Evolutionary conservation across 2,113 vertebrate genomes (phyloP).

Genomic region (Mustela nigripes): DNA sequence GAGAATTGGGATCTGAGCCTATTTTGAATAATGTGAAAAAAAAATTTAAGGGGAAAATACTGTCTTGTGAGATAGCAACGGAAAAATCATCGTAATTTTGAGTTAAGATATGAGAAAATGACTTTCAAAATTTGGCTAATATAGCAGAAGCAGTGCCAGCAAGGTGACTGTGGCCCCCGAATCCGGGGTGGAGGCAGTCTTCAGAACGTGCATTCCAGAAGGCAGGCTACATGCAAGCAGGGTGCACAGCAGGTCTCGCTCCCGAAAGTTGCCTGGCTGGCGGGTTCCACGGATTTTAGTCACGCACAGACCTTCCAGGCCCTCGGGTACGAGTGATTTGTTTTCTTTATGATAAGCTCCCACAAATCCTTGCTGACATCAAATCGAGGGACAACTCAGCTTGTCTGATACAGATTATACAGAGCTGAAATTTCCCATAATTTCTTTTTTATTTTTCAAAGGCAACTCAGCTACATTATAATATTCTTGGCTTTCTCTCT

Average conservation of each 20-base stretch:
- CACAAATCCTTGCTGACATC: slow-evolving; percentile 40
- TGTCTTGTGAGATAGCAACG: neutral
- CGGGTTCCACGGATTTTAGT: neutral
- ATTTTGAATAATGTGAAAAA: neutral
- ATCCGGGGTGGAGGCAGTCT: neutral
- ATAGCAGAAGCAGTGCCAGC: neutral
- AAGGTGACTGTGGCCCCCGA: neutral
- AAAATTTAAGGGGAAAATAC: neutral
- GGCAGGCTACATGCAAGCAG: neutral
- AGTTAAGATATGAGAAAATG: neutral
- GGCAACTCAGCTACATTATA: neutral
- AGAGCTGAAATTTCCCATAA: slow-evolving; percentile 57
- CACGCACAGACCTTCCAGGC: slow-evolving; percentile 11
- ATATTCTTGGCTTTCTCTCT: neutral
- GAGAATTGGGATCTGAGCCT: neutral
- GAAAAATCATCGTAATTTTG: neutral
- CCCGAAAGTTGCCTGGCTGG: neutral
- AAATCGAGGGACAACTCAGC: slow-evolving; percentile 65
- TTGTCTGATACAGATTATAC: slow-evolving; percentile 34
- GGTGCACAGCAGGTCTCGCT: fast-evolving
- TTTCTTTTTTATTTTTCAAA: neutral
- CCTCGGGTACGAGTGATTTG: neutral
- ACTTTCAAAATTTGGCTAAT: neutral
- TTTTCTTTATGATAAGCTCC: slow-evolving; percentile 17
- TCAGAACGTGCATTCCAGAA: neutral